phyloP scores from a whole-genome alignment of 2,888 invertebrate species.

The Oscheius sp. region DNA sequence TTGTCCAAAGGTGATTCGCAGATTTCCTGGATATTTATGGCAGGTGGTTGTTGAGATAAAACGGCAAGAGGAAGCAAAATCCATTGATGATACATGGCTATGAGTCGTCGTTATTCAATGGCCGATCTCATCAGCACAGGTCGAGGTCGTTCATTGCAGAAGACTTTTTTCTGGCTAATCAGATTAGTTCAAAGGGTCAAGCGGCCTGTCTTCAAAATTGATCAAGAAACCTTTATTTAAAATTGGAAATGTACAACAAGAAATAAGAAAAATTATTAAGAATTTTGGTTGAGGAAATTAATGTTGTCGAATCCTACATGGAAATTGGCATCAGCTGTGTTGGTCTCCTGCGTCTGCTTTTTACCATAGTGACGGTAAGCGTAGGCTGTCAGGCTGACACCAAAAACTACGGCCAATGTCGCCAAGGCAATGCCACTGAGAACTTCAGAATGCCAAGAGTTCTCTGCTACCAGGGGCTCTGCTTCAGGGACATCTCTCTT shows the following conservation, averaged over 20 bases:
- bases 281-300: conserved; percentile 1
- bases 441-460: background rate
- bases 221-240: too few species aligned
- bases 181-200: background rate
- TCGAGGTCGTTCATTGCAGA: conserved; percentile 16
- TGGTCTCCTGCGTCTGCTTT: too few species aligned
- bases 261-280: background rate
- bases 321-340: background rate
- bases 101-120: background rate
- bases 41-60: background rate
- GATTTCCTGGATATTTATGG: background rate
- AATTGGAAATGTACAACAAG: too few species aligned
- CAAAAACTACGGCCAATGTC: background rate
- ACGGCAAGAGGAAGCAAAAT: background rate
- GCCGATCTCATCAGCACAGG: conserved; percentile 19
- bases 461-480: background rate
- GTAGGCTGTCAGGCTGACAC: background rate
- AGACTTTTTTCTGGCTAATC: background rate
- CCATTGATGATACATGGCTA: conserved; percentile 10
- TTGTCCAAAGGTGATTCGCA: conserved; percentile 1
- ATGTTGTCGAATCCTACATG: conserved; percentile 20
- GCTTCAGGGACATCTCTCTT: background rate
- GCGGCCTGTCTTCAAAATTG: background rate
- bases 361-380: background rate
- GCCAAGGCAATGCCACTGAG: conserved; percentile 2